Conservation (phyloP, 2,888 invertebrate genomes). For the Cosmia pyralina region DNA sequence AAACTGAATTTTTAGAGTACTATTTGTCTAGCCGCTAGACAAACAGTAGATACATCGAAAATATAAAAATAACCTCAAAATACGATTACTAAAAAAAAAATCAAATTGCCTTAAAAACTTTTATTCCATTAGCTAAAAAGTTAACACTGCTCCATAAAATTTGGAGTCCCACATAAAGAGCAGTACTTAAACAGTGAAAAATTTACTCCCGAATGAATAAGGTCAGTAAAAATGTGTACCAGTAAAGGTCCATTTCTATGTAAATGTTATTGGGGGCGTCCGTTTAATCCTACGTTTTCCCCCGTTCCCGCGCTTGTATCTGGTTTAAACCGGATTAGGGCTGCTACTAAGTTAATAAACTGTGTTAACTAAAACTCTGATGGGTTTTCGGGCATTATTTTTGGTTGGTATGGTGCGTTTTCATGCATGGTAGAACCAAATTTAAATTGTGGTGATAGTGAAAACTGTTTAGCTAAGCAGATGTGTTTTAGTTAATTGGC, state of each 20-base stretch:
- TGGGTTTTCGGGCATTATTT: constrained; percentile 63
- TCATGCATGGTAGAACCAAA: constrained; percentile 3
- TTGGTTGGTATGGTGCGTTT: constrained; percentile 37
- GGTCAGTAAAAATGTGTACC: constrained; percentile 82
- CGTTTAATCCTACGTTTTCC: constrained; percentile 86
- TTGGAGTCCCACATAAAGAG: constrained; percentile 60
- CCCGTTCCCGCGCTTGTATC: constrained; percentile 82
- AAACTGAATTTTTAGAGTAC: not conserved
- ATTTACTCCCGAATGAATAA: constrained; percentile 74
- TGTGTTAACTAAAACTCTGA: constrained; percentile 69
- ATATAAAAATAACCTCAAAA: not conserved
- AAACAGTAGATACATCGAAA: not conserved
- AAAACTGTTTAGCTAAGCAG: constrained; percentile 10
- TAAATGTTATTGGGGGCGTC: constrained; percentile 86
- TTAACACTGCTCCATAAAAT: constrained; percentile 60
- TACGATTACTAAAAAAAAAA: not conserved
- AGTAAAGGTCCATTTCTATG: constrained; percentile 83
- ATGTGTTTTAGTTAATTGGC: not conserved
- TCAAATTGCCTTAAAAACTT: not conserved
- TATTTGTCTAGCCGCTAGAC: too few relatives aligned
- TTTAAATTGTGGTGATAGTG: constrained; percentile 22
- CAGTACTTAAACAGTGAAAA: constrained; percentile 72
- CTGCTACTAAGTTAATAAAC: constrained; percentile 74
- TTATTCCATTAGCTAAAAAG: constrained; percentile 48
- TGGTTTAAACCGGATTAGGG: constrained; percentile 86